Evolutionary conservation across 1,140 invertebrate genomes (phyloP), one percentile per base, ranked within the genome.

Genomic region (Nixonia krombeini): DNA sequence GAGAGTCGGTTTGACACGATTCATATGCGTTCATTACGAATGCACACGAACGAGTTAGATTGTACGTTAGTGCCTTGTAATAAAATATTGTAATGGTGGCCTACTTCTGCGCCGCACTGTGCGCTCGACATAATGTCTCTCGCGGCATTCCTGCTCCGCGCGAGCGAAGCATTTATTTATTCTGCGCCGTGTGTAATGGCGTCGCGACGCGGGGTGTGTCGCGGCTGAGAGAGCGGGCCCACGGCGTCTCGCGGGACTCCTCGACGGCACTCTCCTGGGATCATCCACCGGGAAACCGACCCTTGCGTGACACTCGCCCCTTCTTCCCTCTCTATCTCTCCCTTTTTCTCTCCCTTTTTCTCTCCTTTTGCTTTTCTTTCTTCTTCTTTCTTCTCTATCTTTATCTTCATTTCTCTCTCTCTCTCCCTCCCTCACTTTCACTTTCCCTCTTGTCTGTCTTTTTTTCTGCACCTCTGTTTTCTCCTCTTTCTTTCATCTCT

Each of bases 1-100:
- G 65, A 61, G 50, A 44, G 58, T 55, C 73, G 56, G 72, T 82
- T 82, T 77, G 80, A 82, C 80, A 80, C 81, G 79, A 85, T 82
- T 84, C 81, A 82, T 85, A 83, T 81, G 82, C 80, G 79, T 82
- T 84, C 79, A 85, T 85, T 84, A 85, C 81, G 76, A 84, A 85
- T 85, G 83, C 81, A 84, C 82, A 81, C 75, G 75, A 79, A 79
- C 76, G 82, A 77, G 82, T 85, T 83, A 84, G 81, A 84, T 83
- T 84, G 82, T 81, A 85, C 79, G 81, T 83, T 83, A 82, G 82
- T 83, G 80, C 81, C 79, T 79, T 79, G 80, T 82, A 85, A 85
- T 85, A 84, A 85, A 85, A 84, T 84, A 85, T 84, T 84, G 83
- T 84, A 83, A 84, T 84, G 80, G 74, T 85, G 83, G 82, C 83